These are phyloP conservation scores for Eptesicus fuscus DNA, from an alignment of 2,113 vertebrate species.

Conservation along the genomic window DNA sequence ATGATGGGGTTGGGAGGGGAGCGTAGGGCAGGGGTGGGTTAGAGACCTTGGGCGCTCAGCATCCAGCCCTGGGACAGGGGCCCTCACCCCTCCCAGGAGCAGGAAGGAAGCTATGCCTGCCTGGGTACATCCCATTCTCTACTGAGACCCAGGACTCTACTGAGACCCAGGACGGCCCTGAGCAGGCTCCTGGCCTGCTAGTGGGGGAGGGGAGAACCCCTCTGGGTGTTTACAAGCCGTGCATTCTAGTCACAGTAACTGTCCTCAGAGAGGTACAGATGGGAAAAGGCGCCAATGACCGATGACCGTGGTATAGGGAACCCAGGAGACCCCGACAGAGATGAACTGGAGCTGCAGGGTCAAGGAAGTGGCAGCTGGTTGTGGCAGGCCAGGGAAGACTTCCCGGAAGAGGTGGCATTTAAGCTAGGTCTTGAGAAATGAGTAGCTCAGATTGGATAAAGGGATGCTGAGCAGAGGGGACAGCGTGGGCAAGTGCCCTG, in stretches of 20 bases:
- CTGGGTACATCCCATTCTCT: not conserved
- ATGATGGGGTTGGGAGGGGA: not conserved
- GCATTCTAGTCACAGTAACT: not conserved
- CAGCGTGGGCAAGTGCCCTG: not conserved
- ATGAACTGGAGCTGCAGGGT: not conserved
- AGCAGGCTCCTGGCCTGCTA: not conserved
- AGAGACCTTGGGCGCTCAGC: conserved; percentile 9
- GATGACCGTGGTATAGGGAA: not conserved
- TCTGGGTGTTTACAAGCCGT: not conserved
- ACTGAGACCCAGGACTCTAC: not conserved
- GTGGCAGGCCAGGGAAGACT: not conserved
- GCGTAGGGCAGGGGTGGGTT: not conserved
- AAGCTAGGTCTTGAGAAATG: not conserved
- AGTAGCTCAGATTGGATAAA: not conserved
- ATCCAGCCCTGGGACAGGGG: not conserved
- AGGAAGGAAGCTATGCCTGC: not conserved
- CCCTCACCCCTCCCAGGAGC: conserved; percentile 25
- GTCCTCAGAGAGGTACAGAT: not conserved
- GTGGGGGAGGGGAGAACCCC: not conserved
- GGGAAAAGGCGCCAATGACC: not conserved
- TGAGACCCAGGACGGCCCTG: not conserved
- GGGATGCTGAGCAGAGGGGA: not conserved
- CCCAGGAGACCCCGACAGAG: not conserved
- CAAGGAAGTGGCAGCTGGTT: not conserved
- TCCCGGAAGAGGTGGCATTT: not conserved